Evolutionary conservation across 2,888 invertebrate species (phyloP).

Genomic region (Scaptomyza flava): DNA sequence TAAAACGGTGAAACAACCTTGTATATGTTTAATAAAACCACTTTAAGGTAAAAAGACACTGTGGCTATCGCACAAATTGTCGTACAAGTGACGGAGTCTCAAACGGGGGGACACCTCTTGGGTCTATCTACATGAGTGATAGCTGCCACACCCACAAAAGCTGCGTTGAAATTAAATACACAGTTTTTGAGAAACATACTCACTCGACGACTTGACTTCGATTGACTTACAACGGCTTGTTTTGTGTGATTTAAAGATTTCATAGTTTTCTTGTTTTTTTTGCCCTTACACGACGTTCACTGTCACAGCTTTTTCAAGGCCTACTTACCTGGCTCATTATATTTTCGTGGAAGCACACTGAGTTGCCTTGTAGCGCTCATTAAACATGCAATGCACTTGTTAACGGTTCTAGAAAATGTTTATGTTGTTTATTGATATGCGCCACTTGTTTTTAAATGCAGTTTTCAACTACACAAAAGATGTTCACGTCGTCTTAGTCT

Average conservation of each 20-base stretch:
- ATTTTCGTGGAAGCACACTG: slow-evolving; percentile 80
- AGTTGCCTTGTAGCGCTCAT: slow-evolving; percentile 82
- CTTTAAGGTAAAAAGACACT: slow-evolving; percentile 60
- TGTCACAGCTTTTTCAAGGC: slow-evolving; percentile 72
- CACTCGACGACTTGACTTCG: slow-evolving; percentile 67
- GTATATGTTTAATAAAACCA: slow-evolving; percentile 49
- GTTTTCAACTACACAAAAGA: slow-evolving; percentile 72
- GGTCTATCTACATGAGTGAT: slow-evolving; percentile 48
- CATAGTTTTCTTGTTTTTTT: slow-evolving; percentile 70
- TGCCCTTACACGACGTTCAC: slow-evolving; percentile 69
- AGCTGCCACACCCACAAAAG: slow-evolving; percentile 76
- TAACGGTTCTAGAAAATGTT: slow-evolving; percentile 59
- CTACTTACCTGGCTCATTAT: slow-evolving; percentile 84
- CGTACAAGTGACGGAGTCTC: slow-evolving; percentile 58
- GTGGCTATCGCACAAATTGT: slow-evolving; percentile 33
- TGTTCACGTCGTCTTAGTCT: slow-evolving; percentile 71
- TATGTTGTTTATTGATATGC: slow-evolving; percentile 47
- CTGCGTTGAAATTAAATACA: slow-evolving; percentile 50
- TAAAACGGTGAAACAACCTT: slow-evolving; percentile 81
- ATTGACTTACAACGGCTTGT: slow-evolving; percentile 68
- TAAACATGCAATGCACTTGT: slow-evolving; percentile 80
- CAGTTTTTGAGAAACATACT: slow-evolving; percentile 59
- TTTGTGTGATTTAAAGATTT: slow-evolving; percentile 63
- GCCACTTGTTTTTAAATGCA: slow-evolving; percentile 73
- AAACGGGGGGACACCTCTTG: slow-evolving; percentile 65